Evolutionary conservation across 2,113 vertebrate species (phyloP), one percentile per base, ranked within the genome.

Genomic region (Anthoscopus minutus): DNA sequence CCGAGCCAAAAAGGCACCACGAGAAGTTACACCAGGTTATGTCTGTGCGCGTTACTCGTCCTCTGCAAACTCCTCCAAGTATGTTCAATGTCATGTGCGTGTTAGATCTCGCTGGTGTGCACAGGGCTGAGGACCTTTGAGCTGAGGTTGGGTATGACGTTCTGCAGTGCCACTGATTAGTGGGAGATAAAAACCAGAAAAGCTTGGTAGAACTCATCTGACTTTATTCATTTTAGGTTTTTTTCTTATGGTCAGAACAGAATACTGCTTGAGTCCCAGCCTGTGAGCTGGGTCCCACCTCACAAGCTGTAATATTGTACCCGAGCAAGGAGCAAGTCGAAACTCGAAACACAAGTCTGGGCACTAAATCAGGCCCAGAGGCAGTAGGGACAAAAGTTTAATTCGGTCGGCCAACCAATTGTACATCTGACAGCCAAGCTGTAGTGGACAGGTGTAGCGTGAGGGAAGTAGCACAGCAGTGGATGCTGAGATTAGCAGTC

Each of bases 1-100:
- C 51, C 4, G 27, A 3, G 35, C 16, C 81, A 1, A 15, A 35
- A 48, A 5, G 16, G 19, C 28, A 0, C 50, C 44, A 0, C 7
- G 50, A 19, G 7, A 44, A 61, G 38, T 25, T n/a, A 3, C 5
- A 0, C 7, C 9, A 2, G 3, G 7, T 22, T 72, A 33, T 23
- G 38, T 12, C n/a, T 15, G 53, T 3, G 4, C 15, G 42, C 3
- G 10, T 35, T 38, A 2, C 4, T 2, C 22, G 51, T 24, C n/a
- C 80, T 38, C 3, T 23, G 70, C n/a, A 7, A 16, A 24, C 74
- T 72, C 45, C 42, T 22, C 1, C 38, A 1, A 23, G 71, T 15
- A 0, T 0, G 9, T 11, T 54, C 45, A 12, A 25, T 60, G 60
- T n/a, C 47, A 0, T 7, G 24, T 5, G 42, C 4, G 7, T 25